Percentiles rank a stretch among this genome's conserved stretches.
Evolutionary conservation across 2,888 invertebrate species (phyloP).

Genomic region (Lissonota sp.): DNA sequence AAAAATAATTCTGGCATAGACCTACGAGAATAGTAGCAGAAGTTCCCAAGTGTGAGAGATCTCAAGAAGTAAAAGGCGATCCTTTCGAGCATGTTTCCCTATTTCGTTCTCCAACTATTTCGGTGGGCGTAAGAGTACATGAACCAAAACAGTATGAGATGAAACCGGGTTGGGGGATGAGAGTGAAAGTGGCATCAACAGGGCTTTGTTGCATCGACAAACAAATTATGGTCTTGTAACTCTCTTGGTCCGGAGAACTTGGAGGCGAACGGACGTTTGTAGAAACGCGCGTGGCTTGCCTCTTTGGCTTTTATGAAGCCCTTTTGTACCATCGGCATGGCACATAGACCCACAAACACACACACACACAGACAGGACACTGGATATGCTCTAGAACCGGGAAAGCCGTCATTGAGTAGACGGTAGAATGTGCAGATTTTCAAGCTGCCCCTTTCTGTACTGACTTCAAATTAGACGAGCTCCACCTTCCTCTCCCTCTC

Average conservation of each 20-base stretch:
- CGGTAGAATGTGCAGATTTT: background rate
- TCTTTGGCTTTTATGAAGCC: slow-evolving; percentile 32
- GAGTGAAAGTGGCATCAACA: slow-evolving; percentile 1
- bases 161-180: background rate
- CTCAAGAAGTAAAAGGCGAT: background rate
- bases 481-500: background rate
- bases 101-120: slow-evolving; percentile 17
- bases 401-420: background rate
- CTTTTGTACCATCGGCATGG: slow-evolving; percentile 34
- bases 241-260: slow-evolving; percentile 18
- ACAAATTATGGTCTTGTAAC: slow-evolving; percentile 45
- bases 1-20: no score
- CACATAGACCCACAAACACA: background rate
- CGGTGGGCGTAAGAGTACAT: slow-evolving; percentile 4
- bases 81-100: background rate
- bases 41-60: background rate
- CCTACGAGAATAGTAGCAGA: no score
- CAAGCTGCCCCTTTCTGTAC: background rate
- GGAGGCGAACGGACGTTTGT: slow-evolving; percentile 8
- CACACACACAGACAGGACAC: no score
- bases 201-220: slow-evolving; percentile 51
- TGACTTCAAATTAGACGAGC: slow-evolving; percentile 19
- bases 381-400: no score
- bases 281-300: slow-evolving; percentile 6
- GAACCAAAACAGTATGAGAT: background rate